Evolutionary conservation across 2,888 invertebrate species (phyloP), one percentile per base, ranked within the genome.

Genomic region (Eupithecia exiguata): DNA sequence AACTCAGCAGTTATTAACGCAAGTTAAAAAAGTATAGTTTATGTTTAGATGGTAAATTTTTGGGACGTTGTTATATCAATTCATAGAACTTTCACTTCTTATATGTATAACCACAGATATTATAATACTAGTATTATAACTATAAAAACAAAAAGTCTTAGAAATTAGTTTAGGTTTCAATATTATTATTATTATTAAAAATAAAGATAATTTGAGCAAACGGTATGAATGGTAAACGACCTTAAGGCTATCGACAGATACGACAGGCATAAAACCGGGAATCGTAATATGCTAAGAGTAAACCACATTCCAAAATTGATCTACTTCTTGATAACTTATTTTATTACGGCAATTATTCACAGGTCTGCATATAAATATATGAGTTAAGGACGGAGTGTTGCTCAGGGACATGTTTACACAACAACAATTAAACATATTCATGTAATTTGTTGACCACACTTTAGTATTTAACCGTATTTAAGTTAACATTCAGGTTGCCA

Each of bases 271-370:
- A 66, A 25, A 38, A 66, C n/a, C 66, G 76, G 74, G 76, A 79
- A 78, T 71, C 77, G 74, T 70, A 68, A 76, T 73, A 71, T 75
- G 66, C 78, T 75, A 76, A 78, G 79, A 78, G 78, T 78, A 79
- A 83, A 83, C 82, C 76, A 80, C 83, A 85, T 84, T 84, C 82
- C 80, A 76, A 74, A 77, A 71, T 77, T 70, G 78, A 77, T 79
- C 77, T 72, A 71, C 77, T 78, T 77, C 74, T 73, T 76, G 63
- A 71, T 78, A 76, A 76, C 75, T 72, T 77, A 77, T 77, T 78
- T 72, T 77, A 77, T 77, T 78, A 69, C 77, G 70, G 63, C 66
- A 70, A 77, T 76, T 75, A 66, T 70, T 67, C 40, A 43, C 66
- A 65, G 73, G 72, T 74, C 67, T 30, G 70, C 46, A 58, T 77